phyloP scores from a whole-genome alignment of 2,113 vertebrate genomes.

The Proteles cristata region DNA sequence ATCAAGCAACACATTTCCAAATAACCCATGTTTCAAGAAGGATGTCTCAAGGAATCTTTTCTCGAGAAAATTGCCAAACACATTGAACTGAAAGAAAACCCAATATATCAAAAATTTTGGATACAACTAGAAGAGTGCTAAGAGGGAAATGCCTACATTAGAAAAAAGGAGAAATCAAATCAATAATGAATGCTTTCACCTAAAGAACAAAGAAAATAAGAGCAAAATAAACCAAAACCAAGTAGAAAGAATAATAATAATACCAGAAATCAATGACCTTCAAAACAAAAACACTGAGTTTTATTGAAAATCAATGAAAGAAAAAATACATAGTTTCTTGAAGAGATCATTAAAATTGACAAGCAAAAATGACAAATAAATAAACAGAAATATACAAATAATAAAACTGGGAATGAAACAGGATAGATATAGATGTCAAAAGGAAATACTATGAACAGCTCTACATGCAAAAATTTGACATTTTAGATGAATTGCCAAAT shows the following conservation, averaged over 20 bases:
- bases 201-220: not conserved
- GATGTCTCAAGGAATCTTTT: not conserved
- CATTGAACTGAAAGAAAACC: not conserved
- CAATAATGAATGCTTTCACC: not conserved
- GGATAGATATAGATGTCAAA: not conserved
- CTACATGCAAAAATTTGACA: not conserved
- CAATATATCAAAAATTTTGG: not conserved
- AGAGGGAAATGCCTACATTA: not conserved
- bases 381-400: not conserved
- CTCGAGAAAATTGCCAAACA: not conserved
- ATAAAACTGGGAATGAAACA: not conserved
- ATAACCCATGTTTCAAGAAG: not conserved
- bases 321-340: not conserved
- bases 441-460: not conserved
- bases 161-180: not conserved
- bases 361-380: not conserved
- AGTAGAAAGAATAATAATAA: not conserved
- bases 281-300: not conserved
- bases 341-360: not conserved
- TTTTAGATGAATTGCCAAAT: not conserved
- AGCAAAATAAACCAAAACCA: not conserved
- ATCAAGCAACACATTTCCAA: not conserved
- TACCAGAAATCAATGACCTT: not conserved
- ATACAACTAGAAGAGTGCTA: not conserved
- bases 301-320: not conserved